Conservation (phyloP, 2,888 invertebrate species). For the Panopea generosa region DNA sequence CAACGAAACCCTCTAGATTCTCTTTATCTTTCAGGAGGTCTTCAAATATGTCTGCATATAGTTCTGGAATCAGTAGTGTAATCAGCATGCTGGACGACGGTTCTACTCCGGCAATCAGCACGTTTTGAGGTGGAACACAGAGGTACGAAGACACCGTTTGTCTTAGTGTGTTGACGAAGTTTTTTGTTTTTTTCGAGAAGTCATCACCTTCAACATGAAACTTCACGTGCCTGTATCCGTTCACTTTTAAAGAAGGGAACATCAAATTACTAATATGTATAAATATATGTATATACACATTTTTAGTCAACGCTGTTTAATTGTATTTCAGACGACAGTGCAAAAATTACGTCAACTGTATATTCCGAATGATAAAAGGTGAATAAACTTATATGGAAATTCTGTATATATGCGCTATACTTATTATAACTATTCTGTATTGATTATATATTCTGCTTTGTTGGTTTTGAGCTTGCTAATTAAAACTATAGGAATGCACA, state of each 20-base stretch:
- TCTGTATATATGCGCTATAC: too few relatives aligned
- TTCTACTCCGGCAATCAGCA: conserved; percentile 42
- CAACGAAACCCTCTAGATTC: conserved; percentile 4
- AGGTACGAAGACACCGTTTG: conserved; percentile 10
- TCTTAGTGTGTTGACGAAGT: not conserved
- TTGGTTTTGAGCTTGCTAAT: too few relatives aligned
- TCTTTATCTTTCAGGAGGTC: conserved; percentile 4
- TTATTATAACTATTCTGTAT: too few relatives aligned
- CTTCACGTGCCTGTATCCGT: not conserved
- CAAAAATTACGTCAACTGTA: too few relatives aligned
- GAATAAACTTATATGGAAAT: too few relatives aligned
- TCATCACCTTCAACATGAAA: conserved; percentile 23
- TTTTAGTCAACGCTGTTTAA: too few relatives aligned
- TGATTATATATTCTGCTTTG: too few relatives aligned
- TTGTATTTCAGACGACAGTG: too few relatives aligned
- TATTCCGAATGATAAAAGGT: too few relatives aligned
- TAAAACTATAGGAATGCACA: too few relatives aligned
- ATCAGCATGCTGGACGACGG: conserved; percentile 53
- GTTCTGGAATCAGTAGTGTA: conserved; percentile 39
- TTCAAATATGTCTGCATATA: conserved; percentile 20
- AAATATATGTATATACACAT: too few relatives aligned
- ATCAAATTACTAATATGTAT: not conserved
- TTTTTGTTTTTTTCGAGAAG: not conserved
- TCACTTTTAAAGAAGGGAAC: too few relatives aligned
- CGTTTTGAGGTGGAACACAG: conserved; percentile 24